A percentile compares a stretch with the other conserved stretches of the same genome.
phyloP scores from a whole-genome alignment of 2,797 vertebrate species.

The Tenualosa thibaudeaui region DNA sequence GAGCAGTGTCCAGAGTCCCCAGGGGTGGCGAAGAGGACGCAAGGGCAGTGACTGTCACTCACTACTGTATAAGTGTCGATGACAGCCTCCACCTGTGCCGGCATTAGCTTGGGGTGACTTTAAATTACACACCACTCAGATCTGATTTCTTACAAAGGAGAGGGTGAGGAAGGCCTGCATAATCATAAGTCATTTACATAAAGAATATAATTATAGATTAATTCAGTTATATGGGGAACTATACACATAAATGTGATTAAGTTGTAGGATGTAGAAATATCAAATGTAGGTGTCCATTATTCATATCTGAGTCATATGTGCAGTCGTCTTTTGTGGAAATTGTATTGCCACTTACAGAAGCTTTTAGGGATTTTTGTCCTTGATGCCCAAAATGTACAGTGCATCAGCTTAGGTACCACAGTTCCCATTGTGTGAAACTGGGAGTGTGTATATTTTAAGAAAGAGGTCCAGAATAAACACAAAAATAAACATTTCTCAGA shows the following conservation, averaged over 20 bases:
- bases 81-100: background rate
- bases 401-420: background rate
- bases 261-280: background rate
- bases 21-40: background rate
- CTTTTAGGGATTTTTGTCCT: background rate
- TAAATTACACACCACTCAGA: background rate
- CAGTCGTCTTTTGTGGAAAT: background rate
- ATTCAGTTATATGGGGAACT: background rate
- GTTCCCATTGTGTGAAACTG: background rate
- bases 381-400: background rate
- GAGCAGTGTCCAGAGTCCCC: background rate
- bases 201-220: background rate
- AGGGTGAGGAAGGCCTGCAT: background rate
- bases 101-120: background rate
- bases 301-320: background rate
- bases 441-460: constrained; percentile 18
- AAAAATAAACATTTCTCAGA: constrained; percentile 16
- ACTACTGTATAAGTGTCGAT: background rate
- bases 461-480: background rate
- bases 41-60: background rate
- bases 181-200: background rate
- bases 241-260: background rate
- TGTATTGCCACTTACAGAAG: background rate
- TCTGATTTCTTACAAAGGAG: background rate
- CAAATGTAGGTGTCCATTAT: background rate